phyloP scores from a whole-genome alignment of 2,888 invertebrate species.

The Drosophila yooni region DNA sequence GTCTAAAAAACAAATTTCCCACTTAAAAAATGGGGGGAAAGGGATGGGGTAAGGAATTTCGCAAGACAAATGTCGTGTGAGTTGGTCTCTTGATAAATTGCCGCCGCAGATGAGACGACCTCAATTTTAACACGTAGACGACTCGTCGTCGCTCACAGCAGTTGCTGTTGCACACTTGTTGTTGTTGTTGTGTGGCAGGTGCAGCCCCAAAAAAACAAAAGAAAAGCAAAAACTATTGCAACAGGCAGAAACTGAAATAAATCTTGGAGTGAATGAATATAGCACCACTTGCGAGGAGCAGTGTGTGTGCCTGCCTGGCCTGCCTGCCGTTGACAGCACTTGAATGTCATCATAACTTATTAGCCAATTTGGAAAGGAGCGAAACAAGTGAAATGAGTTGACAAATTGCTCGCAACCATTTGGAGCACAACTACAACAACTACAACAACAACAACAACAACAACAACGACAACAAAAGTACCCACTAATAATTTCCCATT shows the following conservation, averaged over 20 bases:
- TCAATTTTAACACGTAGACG: slow-evolving; percentile 46
- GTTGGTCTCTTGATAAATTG: slow-evolving; percentile 63
- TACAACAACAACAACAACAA: slow-evolving; percentile 12
- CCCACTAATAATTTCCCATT: slow-evolving; percentile 49
- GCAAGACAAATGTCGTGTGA: slow-evolving; percentile 60
- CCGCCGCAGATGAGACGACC: slow-evolving; percentile 56
- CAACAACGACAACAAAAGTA: slow-evolving; percentile 12
- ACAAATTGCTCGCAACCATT: slow-evolving; percentile 67
- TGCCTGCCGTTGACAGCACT: slow-evolving; percentile 62
- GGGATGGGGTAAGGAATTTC: slow-evolving; percentile 49
- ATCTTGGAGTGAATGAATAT: slow-evolving; percentile 46
- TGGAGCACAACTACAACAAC: slow-evolving; percentile 35
- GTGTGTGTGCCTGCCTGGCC: slow-evolving; percentile 18
- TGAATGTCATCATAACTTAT: slow-evolving; percentile 76
- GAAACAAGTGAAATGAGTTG: slow-evolving; percentile 60
- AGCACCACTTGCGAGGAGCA: slow-evolving; percentile 11
- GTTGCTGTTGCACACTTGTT: slow-evolving; percentile 3
- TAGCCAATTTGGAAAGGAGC: slow-evolving; percentile 34
- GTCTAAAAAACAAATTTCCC: background rate
- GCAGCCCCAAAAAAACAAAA: slow-evolving; percentile 35
- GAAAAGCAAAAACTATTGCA: slow-evolving; percentile 53
- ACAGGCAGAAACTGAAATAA: slow-evolving; percentile 67
- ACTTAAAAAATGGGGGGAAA: background rate
- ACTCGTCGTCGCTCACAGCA: background rate
- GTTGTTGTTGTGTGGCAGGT: slow-evolving; percentile 48